Conservation (phyloP, 1,140 invertebrate genomes). For the Cecropterus lyciades region DNA sequence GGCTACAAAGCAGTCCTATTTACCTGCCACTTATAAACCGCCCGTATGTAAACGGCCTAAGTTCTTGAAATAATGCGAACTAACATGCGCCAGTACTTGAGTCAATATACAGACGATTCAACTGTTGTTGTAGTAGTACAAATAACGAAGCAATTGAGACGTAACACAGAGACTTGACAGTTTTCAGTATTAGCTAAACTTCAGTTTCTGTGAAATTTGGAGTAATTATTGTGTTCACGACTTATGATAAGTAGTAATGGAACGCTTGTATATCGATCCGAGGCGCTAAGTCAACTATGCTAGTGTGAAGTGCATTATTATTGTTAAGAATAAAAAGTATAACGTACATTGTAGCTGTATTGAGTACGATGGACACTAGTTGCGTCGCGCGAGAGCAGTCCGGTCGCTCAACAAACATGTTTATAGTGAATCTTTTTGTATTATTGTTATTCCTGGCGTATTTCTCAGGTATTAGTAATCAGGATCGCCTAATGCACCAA, state of each 20-base stretch:
- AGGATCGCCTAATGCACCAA: slow-evolving; percentile 19
- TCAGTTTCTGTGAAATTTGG: slow-evolving; percentile 9
- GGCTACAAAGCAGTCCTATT: too few species aligned
- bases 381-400: too few species aligned
- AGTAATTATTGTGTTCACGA: slow-evolving; percentile 22
- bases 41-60: neutral
- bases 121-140: slow-evolving; percentile 6
- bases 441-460: slow-evolving; percentile 19
- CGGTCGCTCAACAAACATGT: slow-evolving; percentile 9
- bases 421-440: slow-evolving; percentile 35
- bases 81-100: slow-evolving; percentile 6
- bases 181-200: slow-evolving; percentile 24
- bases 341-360: slow-evolving; percentile 2
- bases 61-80: neutral
- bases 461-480: slow-evolving; percentile 18
- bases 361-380: slow-evolving; percentile 1
- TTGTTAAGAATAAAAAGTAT: slow-evolving; percentile 11
- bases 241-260: slow-evolving; percentile 4
- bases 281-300: slow-evolving; percentile 12
- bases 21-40: too few species aligned
- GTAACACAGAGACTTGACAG: slow-evolving; percentile 22
- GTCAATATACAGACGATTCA: slow-evolving; percentile 30
- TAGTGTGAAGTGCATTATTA: slow-evolving; percentile 24
- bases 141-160: slow-evolving; percentile 6
- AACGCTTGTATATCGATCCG: slow-evolving; percentile 22